Evolutionary conservation across 2,797 vertebrate species (phyloP), one percentile per base, ranked within the genome.

Genomic region (Scleropages formosus): DNA sequence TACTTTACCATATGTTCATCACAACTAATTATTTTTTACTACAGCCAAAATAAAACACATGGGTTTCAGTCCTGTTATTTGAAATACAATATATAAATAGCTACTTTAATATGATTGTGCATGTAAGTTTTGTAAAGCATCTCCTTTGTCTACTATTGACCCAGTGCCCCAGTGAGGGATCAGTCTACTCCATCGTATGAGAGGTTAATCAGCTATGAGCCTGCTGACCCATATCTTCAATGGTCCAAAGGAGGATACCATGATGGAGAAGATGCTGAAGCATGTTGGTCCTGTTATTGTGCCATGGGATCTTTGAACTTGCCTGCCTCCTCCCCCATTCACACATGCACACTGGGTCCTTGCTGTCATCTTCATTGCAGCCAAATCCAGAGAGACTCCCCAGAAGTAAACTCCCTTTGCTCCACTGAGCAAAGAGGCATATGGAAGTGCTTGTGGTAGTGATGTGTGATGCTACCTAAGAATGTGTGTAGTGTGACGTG

Each of bases 71-170:
- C 26, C 16, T 9, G 31, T 39, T 27, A 47, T 60, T 76, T 20
- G 64, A n/a, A 46, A 75, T 10, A 27, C 60, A n/a, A 68, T 47
- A 72, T 27, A 47, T 66, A 75, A 74, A 74, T 72, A 18, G 9
- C 58, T n/a, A 68, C 66, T 66, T 75, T 69, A n/a, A 75, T 51
- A 13, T 31, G 16, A 51, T 60, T 72, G 44, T 76, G 16, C 26
- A 6, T 70, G 61, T 26, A 16, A 72, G 2, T 6, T 44, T 39
- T 72, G 51, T 58, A 39, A 64, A 64, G 68, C 20, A 61, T 68
- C 56, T 60, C 47, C 6, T 22, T 69, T 49, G 66, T 46, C 31
- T 56, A 66, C 51, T 72, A 51, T 15, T 59, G 58, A 58, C 71
- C 27, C 58, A 7, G n/a, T 61, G 31, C 56, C 44, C 16, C 2